Percentiles rank a stretch among this genome's conserved stretches.
phyloP scores from a whole-genome alignment of 2,797 vertebrate species.

The Xenopus petersii region DNA sequence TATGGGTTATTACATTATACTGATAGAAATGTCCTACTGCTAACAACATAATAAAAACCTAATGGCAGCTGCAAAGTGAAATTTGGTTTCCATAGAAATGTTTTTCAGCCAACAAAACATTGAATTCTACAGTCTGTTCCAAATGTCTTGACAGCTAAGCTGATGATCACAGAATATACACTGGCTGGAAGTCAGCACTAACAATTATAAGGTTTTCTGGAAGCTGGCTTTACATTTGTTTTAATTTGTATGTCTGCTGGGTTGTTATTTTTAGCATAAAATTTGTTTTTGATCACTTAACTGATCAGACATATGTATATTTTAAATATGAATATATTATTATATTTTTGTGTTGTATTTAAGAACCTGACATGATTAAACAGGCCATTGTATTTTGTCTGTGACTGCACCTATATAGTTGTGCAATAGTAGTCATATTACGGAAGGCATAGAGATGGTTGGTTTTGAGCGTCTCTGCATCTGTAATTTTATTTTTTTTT shows the following conservation, averaged over 20 bases:
- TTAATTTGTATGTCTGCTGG: slow-evolving; percentile 5
- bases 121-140: slow-evolving; percentile 48
- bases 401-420: too few species aligned
- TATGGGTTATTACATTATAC: slow-evolving; percentile 41
- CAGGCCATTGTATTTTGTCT: too few species aligned
- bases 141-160: slow-evolving; percentile 39
- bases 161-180: slow-evolving; percentile 29
- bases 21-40: slow-evolving; percentile 45
- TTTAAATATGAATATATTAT: too few species aligned
- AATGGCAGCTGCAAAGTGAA: slow-evolving; percentile 52
- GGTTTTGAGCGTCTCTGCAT: too few species aligned
- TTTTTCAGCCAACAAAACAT: slow-evolving; percentile 48
- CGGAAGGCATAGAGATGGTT: too few species aligned
- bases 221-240: slow-evolving; percentile 19
- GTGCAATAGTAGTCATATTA: too few species aligned
- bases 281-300: too few species aligned
- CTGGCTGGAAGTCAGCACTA: slow-evolving; percentile 1
- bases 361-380: not conserved
- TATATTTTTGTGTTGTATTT: too few species aligned
- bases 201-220: slow-evolving; percentile 41
- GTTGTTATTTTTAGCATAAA: not conserved
- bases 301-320: too few species aligned
- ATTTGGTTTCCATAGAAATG: slow-evolving; percentile 39
- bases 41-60: slow-evolving; percentile 53
- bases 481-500: too few species aligned